phyloP scores from a whole-genome alignment of 2,113 vertebrate species.

The Tauraco erythrolophus region DNA sequence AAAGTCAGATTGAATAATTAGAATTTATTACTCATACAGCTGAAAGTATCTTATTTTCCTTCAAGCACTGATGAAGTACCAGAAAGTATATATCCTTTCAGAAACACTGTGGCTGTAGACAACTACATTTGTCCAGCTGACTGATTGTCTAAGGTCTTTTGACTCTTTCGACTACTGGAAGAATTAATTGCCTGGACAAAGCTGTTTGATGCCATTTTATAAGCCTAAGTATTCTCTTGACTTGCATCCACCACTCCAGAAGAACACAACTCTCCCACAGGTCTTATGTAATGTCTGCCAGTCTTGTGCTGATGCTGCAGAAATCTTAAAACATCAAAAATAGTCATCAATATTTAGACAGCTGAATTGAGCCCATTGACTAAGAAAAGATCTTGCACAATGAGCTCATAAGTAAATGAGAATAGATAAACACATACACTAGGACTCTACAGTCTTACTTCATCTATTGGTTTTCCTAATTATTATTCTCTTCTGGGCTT shows the following conservation, averaged over 20 bases:
- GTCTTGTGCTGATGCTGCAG: not conserved
- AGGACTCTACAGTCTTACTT: not conserved
- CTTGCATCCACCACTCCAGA: not conserved
- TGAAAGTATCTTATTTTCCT: not conserved
- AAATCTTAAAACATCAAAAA: not conserved
- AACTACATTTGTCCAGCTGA: not conserved
- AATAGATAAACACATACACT: not conserved
- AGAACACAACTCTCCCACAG: not conserved
- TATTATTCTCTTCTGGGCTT: accelerated
- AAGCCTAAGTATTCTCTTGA: not conserved
- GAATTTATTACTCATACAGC: not conserved
- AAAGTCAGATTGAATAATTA: not conserved
- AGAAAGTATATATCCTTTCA: not conserved
- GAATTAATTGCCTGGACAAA: not conserved
- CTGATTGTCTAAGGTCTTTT: not conserved
- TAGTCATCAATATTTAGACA: not conserved
- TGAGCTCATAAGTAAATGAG: not conserved
- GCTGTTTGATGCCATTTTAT: not conserved
- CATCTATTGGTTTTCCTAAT: not conserved
- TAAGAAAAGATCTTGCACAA: not conserved
- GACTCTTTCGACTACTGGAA: not conserved
- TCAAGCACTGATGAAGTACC: not conserved
- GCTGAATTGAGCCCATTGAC: not conserved
- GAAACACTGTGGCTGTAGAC: not conserved
- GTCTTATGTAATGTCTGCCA: not conserved